These are phyloP conservation scores for Epirrhoe alternata DNA, from an alignment of 2,888 invertebrate species.

Conservation along the genomic window DNA sequence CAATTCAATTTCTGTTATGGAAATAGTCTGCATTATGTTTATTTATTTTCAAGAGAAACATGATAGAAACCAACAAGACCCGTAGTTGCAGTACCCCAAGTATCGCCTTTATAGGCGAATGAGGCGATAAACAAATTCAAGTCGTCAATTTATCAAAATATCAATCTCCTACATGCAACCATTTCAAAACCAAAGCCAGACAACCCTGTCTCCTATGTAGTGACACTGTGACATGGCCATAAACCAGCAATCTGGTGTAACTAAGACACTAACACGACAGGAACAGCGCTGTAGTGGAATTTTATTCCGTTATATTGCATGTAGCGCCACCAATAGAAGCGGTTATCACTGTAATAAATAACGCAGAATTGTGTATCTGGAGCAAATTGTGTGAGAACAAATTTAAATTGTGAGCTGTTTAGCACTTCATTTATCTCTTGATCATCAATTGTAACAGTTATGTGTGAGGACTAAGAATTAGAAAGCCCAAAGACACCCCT, in stretches of 20 bases:
- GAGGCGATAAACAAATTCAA: constrained; percentile 11
- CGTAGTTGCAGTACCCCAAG: neutral
- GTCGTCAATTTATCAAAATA: constrained; percentile 30
- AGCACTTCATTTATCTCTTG: constrained; percentile 17
- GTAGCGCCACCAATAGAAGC: constrained; percentile 58
- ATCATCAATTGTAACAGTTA: constrained; percentile 4
- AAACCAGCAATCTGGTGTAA: constrained; percentile 66
- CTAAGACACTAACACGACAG: constrained; percentile 70
- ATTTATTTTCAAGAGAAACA: constrained; percentile 15
- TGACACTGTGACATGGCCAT: constrained; percentile 59
- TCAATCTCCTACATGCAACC: constrained; percentile 30
- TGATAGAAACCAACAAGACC: constrained; percentile 2
- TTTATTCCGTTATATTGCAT: constrained; percentile 69
- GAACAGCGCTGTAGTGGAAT: constrained; percentile 65
- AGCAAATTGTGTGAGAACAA: constrained; percentile 47
- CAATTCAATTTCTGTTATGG: constrained; percentile 2
- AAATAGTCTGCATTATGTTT: neutral
- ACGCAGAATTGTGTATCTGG: constrained; percentile 51
- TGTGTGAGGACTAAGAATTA: constrained; percentile 12
- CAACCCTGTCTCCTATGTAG: constrained; percentile 41
- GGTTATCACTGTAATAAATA: constrained; percentile 59
- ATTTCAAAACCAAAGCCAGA: constrained; percentile 33
- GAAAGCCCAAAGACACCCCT: constrained; percentile 11
- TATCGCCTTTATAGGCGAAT: constrained; percentile 3
- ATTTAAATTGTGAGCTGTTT: constrained; percentile 35